A percentile compares a stretch with the other conserved stretches of the same genome.
Evolutionary conservation across 2,797 vertebrate species (phyloP).

Genomic region (Chaunax sp.): DNA sequence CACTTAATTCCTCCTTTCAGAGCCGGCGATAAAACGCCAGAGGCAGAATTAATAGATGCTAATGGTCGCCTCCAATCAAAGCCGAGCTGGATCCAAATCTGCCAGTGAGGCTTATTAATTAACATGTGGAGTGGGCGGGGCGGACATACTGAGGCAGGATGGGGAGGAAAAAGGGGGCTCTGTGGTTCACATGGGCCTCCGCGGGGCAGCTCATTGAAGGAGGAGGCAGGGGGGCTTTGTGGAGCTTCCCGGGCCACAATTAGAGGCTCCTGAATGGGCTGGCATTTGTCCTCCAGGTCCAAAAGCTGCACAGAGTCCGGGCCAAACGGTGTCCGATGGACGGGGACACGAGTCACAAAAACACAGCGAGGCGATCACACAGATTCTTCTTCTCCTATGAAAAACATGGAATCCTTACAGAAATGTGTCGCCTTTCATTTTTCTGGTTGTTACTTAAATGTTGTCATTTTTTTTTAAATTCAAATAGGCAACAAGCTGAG

Average conservation of each 20-base stretch:
- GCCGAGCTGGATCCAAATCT: constrained; percentile 76
- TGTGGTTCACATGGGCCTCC: constrained; percentile 82
- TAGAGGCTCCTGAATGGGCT: constrained; percentile 78
- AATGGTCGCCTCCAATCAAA: constrained; percentile 83
- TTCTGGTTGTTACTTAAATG: no score
- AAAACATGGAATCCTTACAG: no score
- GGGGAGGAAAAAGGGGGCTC: constrained; percentile 62
- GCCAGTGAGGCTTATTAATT: constrained; percentile 84
- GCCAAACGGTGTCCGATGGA: neutral
- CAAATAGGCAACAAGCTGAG: no score
- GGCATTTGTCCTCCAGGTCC: constrained; percentile 82
- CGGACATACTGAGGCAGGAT: constrained; percentile 38
- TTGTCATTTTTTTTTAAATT: no score
- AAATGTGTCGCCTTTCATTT: no score
- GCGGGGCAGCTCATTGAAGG: constrained; percentile 65
- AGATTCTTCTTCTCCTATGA: no score
- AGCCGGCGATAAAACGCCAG: constrained; percentile 74
- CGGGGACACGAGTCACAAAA: constrained; percentile 7
- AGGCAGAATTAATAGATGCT: constrained; percentile 86
- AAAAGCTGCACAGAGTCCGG: constrained; percentile 58
- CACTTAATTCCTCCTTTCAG: constrained; percentile 82
- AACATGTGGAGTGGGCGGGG: constrained; percentile 68
- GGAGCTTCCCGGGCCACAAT: constrained; percentile 72
- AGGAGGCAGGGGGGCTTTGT: constrained; percentile 76
- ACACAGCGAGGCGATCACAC: neutral